Evolutionary conservation across 2,113 vertebrate species (phyloP).

Genomic region (Coreoperca whiteheadi): DNA sequence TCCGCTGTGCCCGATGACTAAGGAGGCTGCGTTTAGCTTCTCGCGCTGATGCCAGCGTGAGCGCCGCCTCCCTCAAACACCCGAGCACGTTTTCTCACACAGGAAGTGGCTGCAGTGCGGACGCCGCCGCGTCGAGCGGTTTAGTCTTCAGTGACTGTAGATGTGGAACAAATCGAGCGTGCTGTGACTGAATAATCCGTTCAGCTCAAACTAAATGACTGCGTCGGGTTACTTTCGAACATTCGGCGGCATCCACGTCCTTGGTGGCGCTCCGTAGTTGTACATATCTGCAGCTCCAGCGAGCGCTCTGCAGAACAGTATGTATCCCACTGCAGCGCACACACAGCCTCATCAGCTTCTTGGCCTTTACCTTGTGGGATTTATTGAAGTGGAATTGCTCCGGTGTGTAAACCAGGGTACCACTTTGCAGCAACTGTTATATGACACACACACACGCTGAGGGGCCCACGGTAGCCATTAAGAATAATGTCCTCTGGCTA

Average conservation of each 20-base stretch:
- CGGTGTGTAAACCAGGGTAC: neutral
- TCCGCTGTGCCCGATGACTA: no score
- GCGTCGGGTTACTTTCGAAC: neutral
- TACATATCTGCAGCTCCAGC: neutral
- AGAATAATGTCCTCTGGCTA: slow-evolving; percentile 60
- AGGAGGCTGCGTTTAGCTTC: no score
- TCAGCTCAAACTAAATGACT: neutral
- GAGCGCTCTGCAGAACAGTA: neutral
- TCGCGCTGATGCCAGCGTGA: no score
- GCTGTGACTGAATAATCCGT: neutral
- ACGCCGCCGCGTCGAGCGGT: no score
- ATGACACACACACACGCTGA: slow-evolving; percentile 25
- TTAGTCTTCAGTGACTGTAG: neutral
- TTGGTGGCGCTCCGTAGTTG: neutral
- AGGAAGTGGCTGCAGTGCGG: no score
- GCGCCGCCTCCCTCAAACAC: no score
- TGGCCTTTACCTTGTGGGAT: neutral
- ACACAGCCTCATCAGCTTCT: neutral
- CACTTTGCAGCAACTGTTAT: slow-evolving; percentile 22
- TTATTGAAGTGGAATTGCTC: slow-evolving; percentile 4
- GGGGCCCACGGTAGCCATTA: slow-evolving; percentile 69
- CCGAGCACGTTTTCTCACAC: no score
- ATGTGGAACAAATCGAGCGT: neutral
- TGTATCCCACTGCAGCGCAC: neutral
- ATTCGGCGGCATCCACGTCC: neutral